Evolutionary conservation across 1,140 invertebrate species (phyloP), one percentile per base, ranked within the genome.

Genomic region (Phocides pigmalion): DNA sequence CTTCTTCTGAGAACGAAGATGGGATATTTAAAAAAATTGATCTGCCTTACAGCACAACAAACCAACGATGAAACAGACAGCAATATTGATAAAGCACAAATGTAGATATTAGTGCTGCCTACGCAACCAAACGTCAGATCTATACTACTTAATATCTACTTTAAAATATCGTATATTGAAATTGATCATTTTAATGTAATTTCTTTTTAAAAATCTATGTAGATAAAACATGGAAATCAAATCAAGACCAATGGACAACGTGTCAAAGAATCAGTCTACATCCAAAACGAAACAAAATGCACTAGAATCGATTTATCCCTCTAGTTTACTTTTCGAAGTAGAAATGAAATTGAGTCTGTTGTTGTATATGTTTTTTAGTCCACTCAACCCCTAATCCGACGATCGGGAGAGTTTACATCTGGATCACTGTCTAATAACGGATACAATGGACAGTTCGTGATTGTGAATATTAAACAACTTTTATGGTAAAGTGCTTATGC

Each of bases 351-450:
- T 64, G 47, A 64, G 58, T 64, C 51, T 66, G 59, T 61, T 72
- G 59, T 78, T 73, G 74, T 74, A 67, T 81, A 70, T 81, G 70
- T 81, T 85, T 79, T 78, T 85, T 75, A 71, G 70, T 77, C 70
- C 76, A 74, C 74, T 73, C 58, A 61, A 62, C 50, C 72, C 32
- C 67, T 85, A 84, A 88, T 88, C 82, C 85, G 3, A 72, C 81
- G 82, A 85, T 84, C 71, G 61, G 64, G 65, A 61, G 66, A 70
- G 77, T 77, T 85, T 86, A 79, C 82, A 62, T 68, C 70, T 49
- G 81, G 78, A 80, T 84, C 80, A 82, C 54, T 53, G 66, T 78
- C 76, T 84, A 84, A 87, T 81, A 73, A 72, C 72, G 65, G 68
- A 49, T 63, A 42, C 65, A 64, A 46, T 70, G 78, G 81, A 78